Evolutionary conservation across 2,797 vertebrate species (phyloP).

Genomic region (Anabacerthia variegaticeps): DNA sequence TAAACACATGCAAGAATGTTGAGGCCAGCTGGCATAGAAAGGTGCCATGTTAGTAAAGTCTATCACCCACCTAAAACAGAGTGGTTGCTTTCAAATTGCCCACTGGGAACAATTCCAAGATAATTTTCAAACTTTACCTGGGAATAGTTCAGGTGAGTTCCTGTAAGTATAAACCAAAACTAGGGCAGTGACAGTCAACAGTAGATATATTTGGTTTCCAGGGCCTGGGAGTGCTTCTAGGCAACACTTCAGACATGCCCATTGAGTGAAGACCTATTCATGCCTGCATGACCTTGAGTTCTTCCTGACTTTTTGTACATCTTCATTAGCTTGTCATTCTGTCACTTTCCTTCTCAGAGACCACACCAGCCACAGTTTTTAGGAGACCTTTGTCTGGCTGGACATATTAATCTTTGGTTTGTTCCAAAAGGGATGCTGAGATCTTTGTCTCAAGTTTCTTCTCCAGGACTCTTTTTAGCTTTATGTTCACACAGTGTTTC

Average conservation of each 20-base stretch:
- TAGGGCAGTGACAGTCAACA: not conserved
- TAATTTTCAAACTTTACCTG: not conserved
- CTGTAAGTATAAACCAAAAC: not conserved
- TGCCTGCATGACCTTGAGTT: not conserved
- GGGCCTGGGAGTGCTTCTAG: not conserved
- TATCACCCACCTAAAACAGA: not conserved
- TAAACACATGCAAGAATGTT: not conserved
- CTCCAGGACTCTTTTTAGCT: not conserved
- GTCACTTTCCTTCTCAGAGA: not conserved
- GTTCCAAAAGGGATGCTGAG: not conserved
- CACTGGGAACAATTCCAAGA: not conserved
- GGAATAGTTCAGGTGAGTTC: slow-evolving; percentile 30
- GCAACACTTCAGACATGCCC: not conserved
- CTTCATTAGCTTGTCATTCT: not conserved
- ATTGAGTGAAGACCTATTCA: not conserved
- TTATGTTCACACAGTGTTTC: not conserved
- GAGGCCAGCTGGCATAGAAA: slow-evolving; percentile 22
- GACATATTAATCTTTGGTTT: not conserved
- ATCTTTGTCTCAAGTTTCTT: not conserved
- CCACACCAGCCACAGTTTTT: not conserved
- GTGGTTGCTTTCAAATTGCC: slow-evolving; percentile 9
- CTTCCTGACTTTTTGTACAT: not conserved
- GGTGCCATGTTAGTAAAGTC: not conserved
- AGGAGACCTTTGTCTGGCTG: not conserved
- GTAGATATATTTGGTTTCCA: not conserved